Conservation (phyloP, 2,888 invertebrate species). For the Andrena chrysosceles region DNA sequence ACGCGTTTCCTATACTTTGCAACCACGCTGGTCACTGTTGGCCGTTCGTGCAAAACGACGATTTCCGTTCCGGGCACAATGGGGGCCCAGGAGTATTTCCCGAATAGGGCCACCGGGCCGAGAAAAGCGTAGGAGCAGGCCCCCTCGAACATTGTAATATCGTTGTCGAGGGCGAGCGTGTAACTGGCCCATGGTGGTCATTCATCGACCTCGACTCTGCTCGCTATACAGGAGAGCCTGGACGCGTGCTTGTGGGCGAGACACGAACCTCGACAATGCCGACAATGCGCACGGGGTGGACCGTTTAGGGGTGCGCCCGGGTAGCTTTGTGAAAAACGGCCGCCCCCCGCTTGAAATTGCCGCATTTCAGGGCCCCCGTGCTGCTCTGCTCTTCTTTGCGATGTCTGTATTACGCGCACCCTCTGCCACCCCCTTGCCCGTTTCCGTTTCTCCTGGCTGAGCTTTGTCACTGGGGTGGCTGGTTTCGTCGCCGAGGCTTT, state of each 20-base stretch:
- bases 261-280: conserved; percentile 72
- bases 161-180: conserved; percentile 74
- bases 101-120: conserved; percentile 48
- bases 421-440: conserved; percentile 8
- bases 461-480: conserved; percentile 15
- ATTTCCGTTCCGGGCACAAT: conserved; percentile 63
- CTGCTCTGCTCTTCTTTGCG: conserved; percentile 26
- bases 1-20: conserved; percentile 70
- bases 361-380: conserved; percentile 49
- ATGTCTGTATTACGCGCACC: conserved; percentile 32
- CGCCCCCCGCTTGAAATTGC: conserved; percentile 53
- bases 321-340: conserved; percentile 55
- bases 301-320: conserved; percentile 73
- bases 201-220: conserved; percentile 71
- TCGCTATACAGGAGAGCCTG: conserved; percentile 17
- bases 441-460: conserved; percentile 9
- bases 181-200: conserved; percentile 73
- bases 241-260: conserved; percentile 74
- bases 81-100: conserved; percentile 71
- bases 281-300: conserved; percentile 75
- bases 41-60: conserved; percentile 2
- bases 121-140: conserved; percentile 8
- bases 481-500: background rate
- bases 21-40: background rate
- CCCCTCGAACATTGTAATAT: conserved; percentile 75